Evolutionary conservation across 92 coral and sea anemone genomes (phyloP), one percentile per base, ranked within the genome.

Genomic region (Parazoanthus darwini): DNA sequence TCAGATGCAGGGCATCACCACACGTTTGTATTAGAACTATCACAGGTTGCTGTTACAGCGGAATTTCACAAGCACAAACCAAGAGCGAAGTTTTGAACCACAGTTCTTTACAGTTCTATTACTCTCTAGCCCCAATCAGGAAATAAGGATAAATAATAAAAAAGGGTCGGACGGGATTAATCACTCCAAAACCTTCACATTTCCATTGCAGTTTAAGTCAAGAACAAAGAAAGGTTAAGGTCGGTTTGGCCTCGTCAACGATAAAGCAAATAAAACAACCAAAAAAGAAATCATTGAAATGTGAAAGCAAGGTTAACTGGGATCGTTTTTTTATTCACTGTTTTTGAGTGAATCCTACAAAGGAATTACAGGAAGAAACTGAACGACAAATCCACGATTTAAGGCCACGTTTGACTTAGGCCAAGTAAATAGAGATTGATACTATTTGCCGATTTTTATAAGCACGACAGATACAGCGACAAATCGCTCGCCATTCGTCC

Each of bases 321-420:
- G 80, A 39, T 44, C 33, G 14, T 39, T 37, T 15, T 72, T 2
- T 76, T 46, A 76, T 44, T 37, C 35, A 39, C 44, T 20, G 10
- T 36, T 11, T 48, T 63, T 22, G 3, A 63, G 70, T 63, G 26
- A 63, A 42, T 42, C 78, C 46, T 78, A 16, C 42, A 79, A 13
- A 74, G 35, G 9, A 74, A 74, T n/a, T 38, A 79, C 7, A n/a
- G 43, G 11, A 79, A 79, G 33, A 33, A 26, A 38, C 74, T 22
- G 74, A 56, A 8, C 18, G 14, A 66, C 46, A 37, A 81, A 66
- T 58, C 8, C 56, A 81, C 22, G 18, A 51, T 58, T 44, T 48
- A 5, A 51, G 50, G 74, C 73, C 50, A 63, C 39, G 73, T 81
- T 58, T 81, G 46, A 81, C 85, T 59, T 58, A 2, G 50, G 54